A percentile compares a stretch with the other conserved stretches of the same genome.
phyloP scores from a whole-genome alignment of 2,888 invertebrate species.

The Syrphus vitripennis region DNA sequence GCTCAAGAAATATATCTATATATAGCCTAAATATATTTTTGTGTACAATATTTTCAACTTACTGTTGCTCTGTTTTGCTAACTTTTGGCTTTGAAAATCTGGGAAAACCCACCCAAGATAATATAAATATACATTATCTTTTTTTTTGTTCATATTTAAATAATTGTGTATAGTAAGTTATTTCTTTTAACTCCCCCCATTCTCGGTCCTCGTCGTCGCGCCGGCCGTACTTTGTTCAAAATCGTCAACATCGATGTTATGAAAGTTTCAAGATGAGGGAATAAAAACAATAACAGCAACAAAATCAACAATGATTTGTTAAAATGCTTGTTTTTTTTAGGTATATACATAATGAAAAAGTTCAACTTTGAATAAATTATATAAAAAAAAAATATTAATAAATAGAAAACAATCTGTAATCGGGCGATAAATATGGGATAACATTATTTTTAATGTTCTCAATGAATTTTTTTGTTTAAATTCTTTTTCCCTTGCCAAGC shows the following conservation, averaged over 20 bases:
- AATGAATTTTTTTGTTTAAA: slow-evolving; percentile 39
- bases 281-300: neutral
- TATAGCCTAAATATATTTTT: slow-evolving; percentile 24
- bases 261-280: slow-evolving; percentile 18
- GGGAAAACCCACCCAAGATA: slow-evolving; percentile 61
- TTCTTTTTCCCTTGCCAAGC: neutral
- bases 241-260: slow-evolving; percentile 21
- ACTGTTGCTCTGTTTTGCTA: slow-evolving; percentile 64
- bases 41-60: slow-evolving; percentile 24
- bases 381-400: neutral
- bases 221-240: neutral
- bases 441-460: slow-evolving; percentile 33
- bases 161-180: slow-evolving; percentile 30
- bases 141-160: slow-evolving; percentile 49
- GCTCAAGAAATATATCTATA: neutral
- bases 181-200: neutral
- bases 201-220: too few relatives aligned
- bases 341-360: neutral
- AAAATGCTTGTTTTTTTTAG: neutral
- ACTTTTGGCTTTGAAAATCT: slow-evolving; percentile 68
- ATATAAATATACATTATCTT: slow-evolving; percentile 26
- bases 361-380: neutral
- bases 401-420: slow-evolving; percentile 10
- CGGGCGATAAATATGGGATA: slow-evolving; percentile 27
- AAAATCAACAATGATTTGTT: neutral